phyloP scores from a whole-genome alignment of 2,797 vertebrate genomes.

The Garrulus glandarius region DNA sequence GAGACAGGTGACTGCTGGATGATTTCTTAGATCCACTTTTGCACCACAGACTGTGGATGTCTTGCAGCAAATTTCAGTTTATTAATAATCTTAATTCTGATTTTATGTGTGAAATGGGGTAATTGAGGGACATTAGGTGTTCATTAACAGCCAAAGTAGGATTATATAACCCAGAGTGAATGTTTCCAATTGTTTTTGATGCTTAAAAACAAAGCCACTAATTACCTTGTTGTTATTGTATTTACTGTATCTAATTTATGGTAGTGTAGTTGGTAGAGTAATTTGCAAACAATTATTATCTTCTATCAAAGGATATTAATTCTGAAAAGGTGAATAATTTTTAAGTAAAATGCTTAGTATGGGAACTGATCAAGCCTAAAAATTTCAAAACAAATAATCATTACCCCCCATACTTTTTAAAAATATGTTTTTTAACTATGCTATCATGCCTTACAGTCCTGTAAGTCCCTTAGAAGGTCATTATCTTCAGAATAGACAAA shows the following conservation, averaged over 20 bases:
- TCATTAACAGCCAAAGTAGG: background rate
- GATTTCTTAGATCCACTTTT: background rate
- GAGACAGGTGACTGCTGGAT: rapidly evolving
- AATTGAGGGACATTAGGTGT: background rate
- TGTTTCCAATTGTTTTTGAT: background rate
- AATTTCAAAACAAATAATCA: background rate
- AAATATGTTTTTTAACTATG: background rate
- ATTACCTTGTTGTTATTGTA: background rate
- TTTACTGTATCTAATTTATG: background rate
- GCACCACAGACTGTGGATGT: background rate
- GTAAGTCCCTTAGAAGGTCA: background rate
- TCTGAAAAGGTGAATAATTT: background rate
- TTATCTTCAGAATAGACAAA: conserved; percentile 17
- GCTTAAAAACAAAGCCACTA: background rate
- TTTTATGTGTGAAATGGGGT: background rate
- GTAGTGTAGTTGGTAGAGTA: background rate
- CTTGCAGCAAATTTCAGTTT: background rate
- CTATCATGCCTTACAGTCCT: background rate
- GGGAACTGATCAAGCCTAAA: background rate
- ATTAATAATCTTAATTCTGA: background rate
- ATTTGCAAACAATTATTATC: background rate
- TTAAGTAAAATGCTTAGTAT: background rate
- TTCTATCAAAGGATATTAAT: background rate
- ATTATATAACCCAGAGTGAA: background rate
- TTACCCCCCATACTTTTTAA: background rate